phyloP scores from a whole-genome alignment of 23 tunicate species.

The Trididemnum clinides region DNA sequence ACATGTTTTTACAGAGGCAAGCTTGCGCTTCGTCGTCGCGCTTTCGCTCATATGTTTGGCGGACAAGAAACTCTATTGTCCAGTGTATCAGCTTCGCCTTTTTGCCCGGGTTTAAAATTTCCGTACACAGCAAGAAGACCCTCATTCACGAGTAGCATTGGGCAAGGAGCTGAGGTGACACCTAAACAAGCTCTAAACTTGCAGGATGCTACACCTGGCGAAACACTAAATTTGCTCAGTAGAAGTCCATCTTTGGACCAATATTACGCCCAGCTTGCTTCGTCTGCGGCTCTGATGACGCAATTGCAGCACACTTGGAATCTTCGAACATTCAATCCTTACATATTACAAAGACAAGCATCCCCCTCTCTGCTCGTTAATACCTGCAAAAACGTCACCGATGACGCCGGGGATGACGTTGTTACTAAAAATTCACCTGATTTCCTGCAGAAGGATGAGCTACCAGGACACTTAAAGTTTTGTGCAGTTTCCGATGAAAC shows the following conservation, averaged over 20 bases:
- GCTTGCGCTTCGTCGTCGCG: conserved; percentile 82
- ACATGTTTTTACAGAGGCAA: conserved; percentile 57
- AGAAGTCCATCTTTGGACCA: conserved; percentile 24
- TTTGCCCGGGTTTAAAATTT: not conserved
- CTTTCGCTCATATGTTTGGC: conserved; percentile 89
- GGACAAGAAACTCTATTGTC: conserved; percentile 1
- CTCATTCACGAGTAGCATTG: conserved; percentile 15
- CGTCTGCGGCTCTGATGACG: conserved; percentile 43
- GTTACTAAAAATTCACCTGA: too few relatives aligned
- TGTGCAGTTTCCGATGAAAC: too few relatives aligned
- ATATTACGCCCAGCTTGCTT: conserved; percentile 66
- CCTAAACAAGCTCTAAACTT: too few relatives aligned
- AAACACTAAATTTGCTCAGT: not conserved
- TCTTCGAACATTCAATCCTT: not conserved
- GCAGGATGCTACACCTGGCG: not conserved
- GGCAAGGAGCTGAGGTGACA: too few relatives aligned
- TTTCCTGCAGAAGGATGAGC: too few relatives aligned
- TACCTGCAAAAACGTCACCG: not conserved
- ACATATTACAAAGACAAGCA: not conserved
- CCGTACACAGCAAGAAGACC: not conserved
- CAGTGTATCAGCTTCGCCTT: not conserved
- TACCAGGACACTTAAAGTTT: too few relatives aligned
- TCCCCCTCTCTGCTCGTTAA: too few relatives aligned
- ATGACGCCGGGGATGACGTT: not conserved
- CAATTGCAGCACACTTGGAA: conserved; percentile 3